phyloP scores from a whole-genome alignment of 1,140 invertebrate genomes.

The Muscidifurax raptorellus region DNA sequence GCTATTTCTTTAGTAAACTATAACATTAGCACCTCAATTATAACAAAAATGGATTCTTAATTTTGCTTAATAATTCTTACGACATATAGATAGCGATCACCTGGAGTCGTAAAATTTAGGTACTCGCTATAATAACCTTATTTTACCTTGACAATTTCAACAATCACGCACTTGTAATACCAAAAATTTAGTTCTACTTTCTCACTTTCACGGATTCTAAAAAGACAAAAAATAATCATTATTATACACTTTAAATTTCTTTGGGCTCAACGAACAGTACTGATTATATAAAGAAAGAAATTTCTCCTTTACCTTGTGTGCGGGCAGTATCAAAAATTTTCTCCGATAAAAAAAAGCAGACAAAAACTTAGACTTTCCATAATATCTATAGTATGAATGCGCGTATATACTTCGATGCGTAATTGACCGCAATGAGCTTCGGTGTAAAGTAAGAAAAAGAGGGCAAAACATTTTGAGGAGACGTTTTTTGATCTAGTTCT shows the following conservation, averaged over 20 bases:
- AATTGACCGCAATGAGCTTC: background rate
- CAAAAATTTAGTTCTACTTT: background rate
- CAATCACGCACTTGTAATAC: background rate
- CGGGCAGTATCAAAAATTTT: background rate
- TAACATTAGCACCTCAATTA: background rate
- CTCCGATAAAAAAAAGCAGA: no score
- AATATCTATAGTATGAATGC: background rate
- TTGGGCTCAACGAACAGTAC: background rate
- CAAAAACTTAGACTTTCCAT: background rate
- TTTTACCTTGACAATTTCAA: background rate
- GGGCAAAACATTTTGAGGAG: background rate
- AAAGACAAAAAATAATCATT: background rate
- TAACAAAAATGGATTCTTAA: background rate
- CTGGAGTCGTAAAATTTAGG: background rate
- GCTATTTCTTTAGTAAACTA: no score
- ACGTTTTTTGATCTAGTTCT: background rate
- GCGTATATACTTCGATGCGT: background rate
- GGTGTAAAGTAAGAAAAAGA: background rate
- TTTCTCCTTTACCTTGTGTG: background rate
- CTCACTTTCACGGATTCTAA: background rate
- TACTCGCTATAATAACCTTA: background rate
- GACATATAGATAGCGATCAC: background rate
- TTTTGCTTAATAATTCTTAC: background rate
- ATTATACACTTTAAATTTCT: background rate
- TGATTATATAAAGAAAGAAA: background rate